These are phyloP conservation scores for Mystacornis crossleyi DNA, from an alignment of 2,113 vertebrate species.

Conservation along the genomic window DNA sequence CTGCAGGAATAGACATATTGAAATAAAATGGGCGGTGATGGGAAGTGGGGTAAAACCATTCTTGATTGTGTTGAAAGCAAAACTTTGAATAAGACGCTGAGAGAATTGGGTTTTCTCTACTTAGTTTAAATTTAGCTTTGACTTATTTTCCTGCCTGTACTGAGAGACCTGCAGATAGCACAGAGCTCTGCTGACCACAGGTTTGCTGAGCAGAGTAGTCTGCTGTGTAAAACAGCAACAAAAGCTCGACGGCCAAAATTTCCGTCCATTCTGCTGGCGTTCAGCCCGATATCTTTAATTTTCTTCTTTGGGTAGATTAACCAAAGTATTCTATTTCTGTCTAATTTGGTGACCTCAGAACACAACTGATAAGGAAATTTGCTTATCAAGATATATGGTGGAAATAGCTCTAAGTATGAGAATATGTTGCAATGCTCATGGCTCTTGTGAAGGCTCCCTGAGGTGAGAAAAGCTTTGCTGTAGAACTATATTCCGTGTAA, in stretches of 20 bases:
- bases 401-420: background rate
- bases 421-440: background rate
- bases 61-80: background rate
- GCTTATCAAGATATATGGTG: background rate
- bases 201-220: background rate
- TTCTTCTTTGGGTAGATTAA: background rate
- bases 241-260: background rate
- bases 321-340: background rate
- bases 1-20: background rate
- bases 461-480: background rate
- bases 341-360: background rate
- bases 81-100: background rate
- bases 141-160: background rate
- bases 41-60: background rate
- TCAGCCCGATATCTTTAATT: background rate
- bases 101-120: background rate
- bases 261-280: fast-evolving
- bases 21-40: background rate
- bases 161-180: background rate
- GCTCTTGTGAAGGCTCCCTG: background rate
- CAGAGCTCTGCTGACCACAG: background rate
- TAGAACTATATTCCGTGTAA: background rate
- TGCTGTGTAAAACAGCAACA: background rate
- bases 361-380: background rate
- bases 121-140: background rate